Evolutionary conservation across 2,797 vertebrate genomes (phyloP), one percentile per base, ranked within the genome.

Genomic region (Cyclopterus lumpus): DNA sequence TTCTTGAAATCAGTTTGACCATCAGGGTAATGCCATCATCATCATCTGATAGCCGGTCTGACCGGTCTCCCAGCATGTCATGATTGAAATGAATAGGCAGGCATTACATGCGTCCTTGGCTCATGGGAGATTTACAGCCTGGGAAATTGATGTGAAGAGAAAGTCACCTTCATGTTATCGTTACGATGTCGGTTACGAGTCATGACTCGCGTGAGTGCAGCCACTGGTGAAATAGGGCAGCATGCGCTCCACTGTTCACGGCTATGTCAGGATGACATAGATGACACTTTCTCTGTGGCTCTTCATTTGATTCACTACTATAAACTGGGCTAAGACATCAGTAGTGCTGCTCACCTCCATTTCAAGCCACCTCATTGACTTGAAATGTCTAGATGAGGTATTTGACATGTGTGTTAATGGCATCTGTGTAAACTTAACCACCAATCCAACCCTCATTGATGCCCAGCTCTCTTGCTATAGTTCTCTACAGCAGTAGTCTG

Each of bases 151-250:
- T 90, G 80, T 20, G n/a, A 81, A 83, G 86, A 80, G 80, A 91
- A 91, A 92, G 93, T 94, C 93, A 94, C 94, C 93, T 94, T 94
- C 86, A 89, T 64, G 60, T 85, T 86, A 58, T 86, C 85, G 67
- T 90, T 79, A 79, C 11, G 3, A 60, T 49, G 82, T 78, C 72
- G 3, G 73, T 89, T 77, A 87, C 1, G 18, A 77, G 75, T 61
- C 66, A 30, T 74, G 86, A 83, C 82, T 90, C 73, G 68, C 65
- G 38, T 65, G 81, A 83, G 89, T 71, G 73, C 85, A 82, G 88
- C 81, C 79, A 63, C 67, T 75, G 75, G 81, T 84, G 88, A 90
- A 91, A 88, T 73, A 34, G 86, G 72, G 81, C 66, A 65, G 55
- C 64, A 20, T 8, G 34, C 71, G 44, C 67, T 65, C 40, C 49